Evolutionary conservation across 1,140 invertebrate genomes (phyloP), one percentile per base, ranked within the genome.

Genomic region (Dryas iulia): DNA sequence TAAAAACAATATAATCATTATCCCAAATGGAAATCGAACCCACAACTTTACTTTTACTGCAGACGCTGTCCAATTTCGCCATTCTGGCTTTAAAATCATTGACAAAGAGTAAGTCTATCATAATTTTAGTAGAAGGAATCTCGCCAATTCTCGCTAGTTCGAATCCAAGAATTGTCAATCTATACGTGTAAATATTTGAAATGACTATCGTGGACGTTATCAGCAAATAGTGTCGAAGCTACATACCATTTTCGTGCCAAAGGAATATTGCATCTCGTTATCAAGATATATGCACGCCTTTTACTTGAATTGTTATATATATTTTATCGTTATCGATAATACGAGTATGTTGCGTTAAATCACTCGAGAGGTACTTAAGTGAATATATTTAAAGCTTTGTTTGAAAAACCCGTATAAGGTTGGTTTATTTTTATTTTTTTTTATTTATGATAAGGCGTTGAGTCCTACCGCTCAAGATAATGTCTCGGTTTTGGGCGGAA

Each of bases 111-210:
- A 14, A 6, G 7, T 14, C n/a, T 35, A 35, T 35, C 3, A 14
- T 5, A 35, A 5, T 1, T 0, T 35, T 8, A 18, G 6, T 47
- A 8, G 35, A 3, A 18, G 6, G 35, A 18, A 47, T 14, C 4
- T 18, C 14, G 14, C n/a, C 3, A 47, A 6, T 0, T 5, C 3
- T 21, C 2, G 39, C 18, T 8, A 47, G 39, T 47, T 47, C 14
- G 18, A 21, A 8, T 18, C 18, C 14, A 8, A 21, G 18, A 47
- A 8, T 1, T 10, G 7, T 47, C 6, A 21, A 10, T 47, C 14
- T 47, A 47, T 47, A 18, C 39, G 39, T 47, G 14, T 47, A 47
- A 47, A 47, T 47, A 47, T 47, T 47, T 47, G 39, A 47, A 21
- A 1, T 7, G 35, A 6, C 35, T 39, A 39, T 39, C 35, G 35